These are phyloP conservation scores for Notarius lentiginosus DNA, from an alignment of 2,113 vertebrate genomes.

Conservation along the genomic window DNA sequence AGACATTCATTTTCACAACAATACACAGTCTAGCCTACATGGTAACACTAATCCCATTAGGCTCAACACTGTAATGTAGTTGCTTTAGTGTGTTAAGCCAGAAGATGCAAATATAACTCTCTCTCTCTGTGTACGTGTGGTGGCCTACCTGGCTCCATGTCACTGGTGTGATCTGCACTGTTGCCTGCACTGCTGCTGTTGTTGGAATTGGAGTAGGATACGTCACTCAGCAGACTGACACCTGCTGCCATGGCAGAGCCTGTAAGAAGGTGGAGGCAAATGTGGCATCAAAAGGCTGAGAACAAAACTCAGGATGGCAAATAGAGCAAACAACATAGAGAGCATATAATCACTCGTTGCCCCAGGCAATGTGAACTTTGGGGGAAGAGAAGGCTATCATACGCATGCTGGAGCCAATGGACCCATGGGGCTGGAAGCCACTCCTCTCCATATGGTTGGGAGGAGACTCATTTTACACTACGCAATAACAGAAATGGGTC, in stretches of 20 bases:
- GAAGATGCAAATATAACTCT: not conserved
- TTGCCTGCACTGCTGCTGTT: constrained; percentile 57
- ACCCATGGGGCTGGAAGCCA: constrained; percentile 39
- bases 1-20: not conserved
- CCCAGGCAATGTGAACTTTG: constrained; percentile 41
- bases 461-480: not conserved
- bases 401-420: constrained; percentile 44
- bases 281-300: constrained; percentile 53
- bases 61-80: not conserved
- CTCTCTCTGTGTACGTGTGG: not conserved
- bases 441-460: not conserved
- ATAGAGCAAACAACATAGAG: constrained; percentile 44
- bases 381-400: constrained; percentile 48
- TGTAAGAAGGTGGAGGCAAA: constrained; percentile 60
- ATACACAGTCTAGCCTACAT: not conserved
- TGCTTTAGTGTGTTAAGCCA: not conserved
- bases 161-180: constrained; percentile 60
- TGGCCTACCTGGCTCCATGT: constrained; percentile 85
- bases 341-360: constrained; percentile 55
- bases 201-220: constrained; percentile 61
- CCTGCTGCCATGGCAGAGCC: constrained; percentile 85
- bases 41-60: not conserved
- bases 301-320: not conserved
- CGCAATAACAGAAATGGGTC: not conserved
- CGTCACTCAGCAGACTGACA: constrained; percentile 80